phyloP scores from a whole-genome alignment of 2,797 vertebrate genomes.

The Anolis apletophallus region DNA sequence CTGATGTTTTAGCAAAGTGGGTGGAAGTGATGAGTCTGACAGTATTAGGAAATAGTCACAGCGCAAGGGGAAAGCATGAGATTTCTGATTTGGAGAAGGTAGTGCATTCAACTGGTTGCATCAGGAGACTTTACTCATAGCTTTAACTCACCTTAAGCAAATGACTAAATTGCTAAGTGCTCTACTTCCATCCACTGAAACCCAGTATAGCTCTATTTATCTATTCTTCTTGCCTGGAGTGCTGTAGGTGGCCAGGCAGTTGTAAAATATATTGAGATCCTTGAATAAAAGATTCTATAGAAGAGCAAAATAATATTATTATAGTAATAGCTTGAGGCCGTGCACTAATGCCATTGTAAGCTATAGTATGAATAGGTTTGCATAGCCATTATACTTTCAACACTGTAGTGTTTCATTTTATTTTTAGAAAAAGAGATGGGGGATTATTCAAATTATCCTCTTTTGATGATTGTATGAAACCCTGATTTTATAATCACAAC shows the following conservation, averaged over 20 bases:
- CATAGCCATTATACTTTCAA: slow-evolving; percentile 40
- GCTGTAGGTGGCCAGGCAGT: accelerated
- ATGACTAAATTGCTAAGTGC: not conserved
- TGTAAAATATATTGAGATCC: accelerated
- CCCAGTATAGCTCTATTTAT: not conserved
- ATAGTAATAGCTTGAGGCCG: not conserved
- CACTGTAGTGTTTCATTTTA: slow-evolving; percentile 45
- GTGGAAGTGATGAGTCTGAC: not conserved
- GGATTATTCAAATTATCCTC: slow-evolving; percentile 68
- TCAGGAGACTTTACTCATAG: not conserved
- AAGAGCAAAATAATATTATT: not conserved
- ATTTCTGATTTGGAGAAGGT: not conserved
- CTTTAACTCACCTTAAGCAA: slow-evolving; percentile 11
- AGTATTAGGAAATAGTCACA: not conserved
- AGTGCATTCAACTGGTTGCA: not conserved
- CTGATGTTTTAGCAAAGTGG: not conserved
- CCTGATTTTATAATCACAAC: slow-evolving; percentile 74
- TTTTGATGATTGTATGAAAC: slow-evolving; percentile 72
- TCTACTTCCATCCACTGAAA: slow-evolving; percentile 7
- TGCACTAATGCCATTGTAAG: accelerated
- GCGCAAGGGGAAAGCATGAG: not conserved
- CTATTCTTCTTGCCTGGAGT: not conserved
- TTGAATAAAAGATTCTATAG: not conserved
- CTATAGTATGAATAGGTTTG: not conserved
- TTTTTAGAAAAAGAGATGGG: slow-evolving; percentile 56